These are phyloP conservation scores for Heliconius aoede DNA, from an alignment of 2,888 invertebrate genomes.

Conservation along the genomic window DNA sequence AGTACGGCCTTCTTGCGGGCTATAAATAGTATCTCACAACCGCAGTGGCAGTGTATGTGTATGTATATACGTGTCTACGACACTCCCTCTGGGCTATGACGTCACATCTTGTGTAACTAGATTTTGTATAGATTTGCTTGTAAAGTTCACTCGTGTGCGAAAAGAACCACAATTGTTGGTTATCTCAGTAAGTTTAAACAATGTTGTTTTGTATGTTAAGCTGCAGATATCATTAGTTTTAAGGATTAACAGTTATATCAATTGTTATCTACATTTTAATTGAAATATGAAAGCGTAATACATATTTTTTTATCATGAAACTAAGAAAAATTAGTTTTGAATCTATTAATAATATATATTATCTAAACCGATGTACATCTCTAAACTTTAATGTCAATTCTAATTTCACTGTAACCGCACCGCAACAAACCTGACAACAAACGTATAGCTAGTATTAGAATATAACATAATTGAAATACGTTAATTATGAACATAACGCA, in stretches of 20 bases:
- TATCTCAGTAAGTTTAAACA: too few species aligned
- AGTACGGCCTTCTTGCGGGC: slow-evolving; percentile 12
- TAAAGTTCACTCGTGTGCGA: neutral
- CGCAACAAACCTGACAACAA: neutral
- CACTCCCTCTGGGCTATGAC: slow-evolving; percentile 30
- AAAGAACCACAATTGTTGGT: neutral
- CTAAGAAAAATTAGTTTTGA: too few species aligned
- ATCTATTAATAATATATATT: too few species aligned
- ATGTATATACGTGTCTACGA: slow-evolving; percentile 18
- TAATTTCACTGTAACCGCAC: neutral
- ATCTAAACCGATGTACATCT: too few species aligned
- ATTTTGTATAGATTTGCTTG: neutral
- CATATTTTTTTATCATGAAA: too few species aligned
- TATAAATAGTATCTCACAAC: slow-evolving; percentile 24
- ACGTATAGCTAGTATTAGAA: neutral
- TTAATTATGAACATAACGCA: too few species aligned
- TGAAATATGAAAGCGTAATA: too few species aligned
- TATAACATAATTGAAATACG: too few species aligned
- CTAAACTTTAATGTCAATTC: neutral
- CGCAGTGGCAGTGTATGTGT: slow-evolving; percentile 1
- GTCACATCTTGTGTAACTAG: slow-evolving; percentile 26
- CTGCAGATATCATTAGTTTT: too few species aligned
- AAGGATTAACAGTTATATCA: too few species aligned
- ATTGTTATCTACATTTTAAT: too few species aligned
- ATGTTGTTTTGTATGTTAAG: too few species aligned